Percentiles rank a stretch among this genome's conserved stretches.
Evolutionary conservation across 2,113 vertebrate genomes (phyloP).

Genomic region (Numenius arquata): DNA sequence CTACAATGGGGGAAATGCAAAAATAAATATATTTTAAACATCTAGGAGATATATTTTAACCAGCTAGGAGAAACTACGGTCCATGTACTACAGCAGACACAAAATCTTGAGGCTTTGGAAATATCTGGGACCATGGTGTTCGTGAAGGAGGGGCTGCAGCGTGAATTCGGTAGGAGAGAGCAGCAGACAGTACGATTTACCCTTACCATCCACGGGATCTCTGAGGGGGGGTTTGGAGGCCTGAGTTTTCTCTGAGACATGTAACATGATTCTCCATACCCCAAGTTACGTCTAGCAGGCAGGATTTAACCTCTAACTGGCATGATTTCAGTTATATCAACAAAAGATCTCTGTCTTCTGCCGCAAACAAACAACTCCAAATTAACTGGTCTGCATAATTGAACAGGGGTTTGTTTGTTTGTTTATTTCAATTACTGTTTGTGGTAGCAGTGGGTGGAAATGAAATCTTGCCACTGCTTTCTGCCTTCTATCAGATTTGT

Average conservation of each 20-base stretch:
- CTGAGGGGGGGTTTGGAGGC: background rate
- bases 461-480: background rate
- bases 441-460: constrained; percentile 55
- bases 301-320: constrained; percentile 40
- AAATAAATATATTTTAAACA: background rate
- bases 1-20: background rate
- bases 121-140: background rate
- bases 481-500: background rate
- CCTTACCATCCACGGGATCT: background rate
- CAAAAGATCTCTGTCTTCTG: constrained; percentile 2
- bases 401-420: constrained; percentile 46
- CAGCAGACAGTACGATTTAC: background rate
- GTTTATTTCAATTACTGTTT: constrained; percentile 57
- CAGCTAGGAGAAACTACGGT: background rate
- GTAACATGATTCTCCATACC: background rate
- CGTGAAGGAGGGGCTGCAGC: background rate
- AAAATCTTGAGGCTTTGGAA: background rate
- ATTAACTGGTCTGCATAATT: constrained; percentile 52
- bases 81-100: background rate
- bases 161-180: background rate
- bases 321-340: constrained; percentile 50
- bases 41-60: background rate
- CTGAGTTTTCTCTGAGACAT: background rate
- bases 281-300: constrained; percentile 11
- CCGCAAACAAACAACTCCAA: constrained; percentile 58